phyloP scores from a whole-genome alignment of 2,888 invertebrate species.

The Diaphora mendica region DNA sequence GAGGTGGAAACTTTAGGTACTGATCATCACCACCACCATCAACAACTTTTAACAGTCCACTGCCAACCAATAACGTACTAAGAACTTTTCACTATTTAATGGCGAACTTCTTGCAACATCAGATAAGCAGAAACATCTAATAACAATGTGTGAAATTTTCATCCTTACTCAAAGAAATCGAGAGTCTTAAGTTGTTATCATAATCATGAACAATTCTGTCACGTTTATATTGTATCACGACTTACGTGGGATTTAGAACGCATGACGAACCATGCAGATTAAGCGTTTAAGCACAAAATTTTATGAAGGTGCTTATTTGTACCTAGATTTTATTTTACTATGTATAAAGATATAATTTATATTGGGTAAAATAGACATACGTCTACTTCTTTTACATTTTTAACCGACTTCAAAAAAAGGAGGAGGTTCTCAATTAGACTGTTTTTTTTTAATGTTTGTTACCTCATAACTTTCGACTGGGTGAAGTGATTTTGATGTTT shows the following conservation, averaged over 20 bases:
- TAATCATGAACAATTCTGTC: constrained; percentile 47
- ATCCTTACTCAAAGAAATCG: constrained; percentile 39
- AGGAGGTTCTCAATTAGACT: no score
- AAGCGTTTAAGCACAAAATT: constrained; percentile 17
- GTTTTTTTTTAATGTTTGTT: no score
- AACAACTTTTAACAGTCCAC: no score
- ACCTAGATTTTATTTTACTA: background rate
- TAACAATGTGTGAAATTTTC: constrained; percentile 17
- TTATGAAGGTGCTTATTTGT: background rate
- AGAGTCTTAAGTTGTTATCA: constrained; percentile 41
- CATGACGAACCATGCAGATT: constrained; percentile 33
- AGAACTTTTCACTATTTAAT: background rate
- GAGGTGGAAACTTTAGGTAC: background rate
- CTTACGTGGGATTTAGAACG: constrained; percentile 50
- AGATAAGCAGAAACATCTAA: constrained; percentile 33
- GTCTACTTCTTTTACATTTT: no score
- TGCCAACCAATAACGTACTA: no score
- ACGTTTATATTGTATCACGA: constrained; percentile 51
- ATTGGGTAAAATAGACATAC: background rate
- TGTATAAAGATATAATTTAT: background rate
- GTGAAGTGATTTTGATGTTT: no score
- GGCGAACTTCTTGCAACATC: background rate
- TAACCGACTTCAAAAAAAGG: no score
- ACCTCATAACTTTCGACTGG: no score
- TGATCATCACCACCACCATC: background rate